Evolutionary conservation across 2,888 invertebrate genomes (phyloP).

Genomic region (Volucella bombylans): DNA sequence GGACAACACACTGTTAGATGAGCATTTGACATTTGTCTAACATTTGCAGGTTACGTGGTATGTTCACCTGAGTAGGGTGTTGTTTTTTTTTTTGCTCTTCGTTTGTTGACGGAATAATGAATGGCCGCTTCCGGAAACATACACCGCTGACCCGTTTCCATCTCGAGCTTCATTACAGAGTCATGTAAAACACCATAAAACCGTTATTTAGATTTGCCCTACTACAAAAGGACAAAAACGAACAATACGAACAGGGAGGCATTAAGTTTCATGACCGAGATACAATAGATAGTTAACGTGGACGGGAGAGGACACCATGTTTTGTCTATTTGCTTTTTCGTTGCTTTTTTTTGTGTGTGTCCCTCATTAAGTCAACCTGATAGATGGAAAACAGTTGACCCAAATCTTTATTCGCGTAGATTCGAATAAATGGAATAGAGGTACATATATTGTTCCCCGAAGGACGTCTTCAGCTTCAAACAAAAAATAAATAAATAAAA

Average conservation of each 20-base stretch:
- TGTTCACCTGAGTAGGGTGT: constrained; percentile 7
- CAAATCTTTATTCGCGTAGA: constrained; percentile 65
- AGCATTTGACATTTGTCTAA: constrained; percentile 54
- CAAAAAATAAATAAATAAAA: neutral
- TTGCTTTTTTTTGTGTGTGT: constrained; percentile 12
- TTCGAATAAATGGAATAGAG: constrained; percentile 52
- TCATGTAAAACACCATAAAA: constrained; percentile 68
- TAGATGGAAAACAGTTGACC: constrained; percentile 70
- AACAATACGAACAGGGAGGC: constrained; percentile 58
- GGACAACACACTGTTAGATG: constrained; percentile 16
- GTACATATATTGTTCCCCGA: constrained; percentile 38
- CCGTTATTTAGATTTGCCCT: constrained; percentile 56
- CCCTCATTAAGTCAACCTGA: constrained; percentile 70
- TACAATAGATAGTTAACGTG: constrained; percentile 43
- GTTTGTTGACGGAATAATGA: constrained; percentile 39
- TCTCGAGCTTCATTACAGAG: constrained; percentile 54
- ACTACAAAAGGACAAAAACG: constrained; percentile 52
- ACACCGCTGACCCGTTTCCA: constrained; percentile 66
- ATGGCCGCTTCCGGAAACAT: constrained; percentile 63
- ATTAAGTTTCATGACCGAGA: constrained; percentile 65
- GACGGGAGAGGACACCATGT: constrained; percentile 27
- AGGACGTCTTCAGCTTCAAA: neutral
- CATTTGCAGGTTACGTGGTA: constrained; percentile 40
- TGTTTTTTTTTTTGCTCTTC: constrained; percentile 13
- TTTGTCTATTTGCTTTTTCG: neutral